Evolutionary conservation across 2,113 vertebrate genomes (phyloP), one percentile per base, ranked within the genome.

Genomic region (Tachysurus fulvidraco): DNA sequence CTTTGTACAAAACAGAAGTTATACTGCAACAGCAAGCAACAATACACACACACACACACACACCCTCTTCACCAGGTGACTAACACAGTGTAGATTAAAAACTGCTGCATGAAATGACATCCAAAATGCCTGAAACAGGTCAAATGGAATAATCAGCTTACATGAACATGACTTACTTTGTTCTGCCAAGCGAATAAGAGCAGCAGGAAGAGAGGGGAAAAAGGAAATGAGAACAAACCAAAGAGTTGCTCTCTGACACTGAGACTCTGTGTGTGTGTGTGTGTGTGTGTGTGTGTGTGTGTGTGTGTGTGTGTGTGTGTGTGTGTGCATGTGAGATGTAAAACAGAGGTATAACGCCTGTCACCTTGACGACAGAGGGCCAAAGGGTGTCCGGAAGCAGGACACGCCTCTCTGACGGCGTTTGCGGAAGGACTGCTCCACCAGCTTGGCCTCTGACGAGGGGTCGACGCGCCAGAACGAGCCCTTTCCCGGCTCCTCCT

Each of bases 381-480:
- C 98, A 6, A 99, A 99, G 16, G 98, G 98, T 25, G 98, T 99
- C 91, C 98, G 96, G 90, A 99, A 99, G 93, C 98, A 99, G 87
- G 98, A 98, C 79, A 98, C 97, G 0, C 98, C 98, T 89, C 98
- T 94, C 93, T 99, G 98, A 80, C 98, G 95, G 78, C 98, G 94
- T 92, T 99, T 99, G 87, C 98, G 96, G 94, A 99, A 99, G 11
- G 98, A 97, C 92, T 99, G 98, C 80, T 99, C 98, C 94, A 99
- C 97, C 60, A 99, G 93, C 88, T 99, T 99, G 92, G 95, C 95
- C 93, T 99, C 98, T 0, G 98, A 99, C 8, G 97, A 95, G 0
- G 98, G 98, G 92, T 99, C 98, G 89, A 99, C 97, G 4, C 98
- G 93, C 98, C 98, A 99, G 57, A 99, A 99, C 3, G 98, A 99